Evolutionary conservation across 30 jellyfish, hydroid and myxozoan genomes (phyloP), one percentile per base, ranked within the genome.

Genomic region (Aurelia sp.): DNA sequence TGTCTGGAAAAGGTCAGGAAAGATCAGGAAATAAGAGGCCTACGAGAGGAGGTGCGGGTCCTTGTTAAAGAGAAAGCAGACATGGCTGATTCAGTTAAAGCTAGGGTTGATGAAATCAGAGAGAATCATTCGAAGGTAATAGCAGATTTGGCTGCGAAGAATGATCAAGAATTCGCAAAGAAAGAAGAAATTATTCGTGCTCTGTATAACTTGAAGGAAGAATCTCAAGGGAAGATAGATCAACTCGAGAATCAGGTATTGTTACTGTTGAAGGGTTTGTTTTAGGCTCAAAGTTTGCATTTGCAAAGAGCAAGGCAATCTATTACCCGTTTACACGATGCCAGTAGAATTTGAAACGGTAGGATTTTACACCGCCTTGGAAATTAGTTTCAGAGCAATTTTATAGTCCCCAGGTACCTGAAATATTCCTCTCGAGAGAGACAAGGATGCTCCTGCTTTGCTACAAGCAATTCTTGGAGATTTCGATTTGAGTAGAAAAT

Each of bases 21-120:
- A 61, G 96, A 87, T n/a, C 91, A 77, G 23, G 87, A 77, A 50
- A 66, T 87, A 11, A 21, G 79, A 31, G 81, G 92, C 66, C 60
- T 94, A 57, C 66, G 99, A 23, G 97, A 94, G 41, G 97, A 94
- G 44, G 89, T 94, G 5, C 65, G 62, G 2, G 89, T 60, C 6
- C 90, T 86, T 57, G 97, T 94, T 11, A 63, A 89, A 40, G 99
- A 94, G 71, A 93, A 93, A 67, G 74, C 73, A 10, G 75, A 59
- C 13, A 15, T 70, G 47, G 90, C 64, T 12, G 88, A 85, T 22
- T 48, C 72, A 19, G 30, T 71, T n/a, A 73, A 74, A 33, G 19
- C 59, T 13, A 62, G 86, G 35, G 44, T 72, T 4, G 86, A 85
- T 19, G 53, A 31, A 11, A 69, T 51, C 11, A 55, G 18, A 13